Evolutionary conservation across 2,113 vertebrate species (phyloP).

Genomic region (Hippotragus niger): DNA sequence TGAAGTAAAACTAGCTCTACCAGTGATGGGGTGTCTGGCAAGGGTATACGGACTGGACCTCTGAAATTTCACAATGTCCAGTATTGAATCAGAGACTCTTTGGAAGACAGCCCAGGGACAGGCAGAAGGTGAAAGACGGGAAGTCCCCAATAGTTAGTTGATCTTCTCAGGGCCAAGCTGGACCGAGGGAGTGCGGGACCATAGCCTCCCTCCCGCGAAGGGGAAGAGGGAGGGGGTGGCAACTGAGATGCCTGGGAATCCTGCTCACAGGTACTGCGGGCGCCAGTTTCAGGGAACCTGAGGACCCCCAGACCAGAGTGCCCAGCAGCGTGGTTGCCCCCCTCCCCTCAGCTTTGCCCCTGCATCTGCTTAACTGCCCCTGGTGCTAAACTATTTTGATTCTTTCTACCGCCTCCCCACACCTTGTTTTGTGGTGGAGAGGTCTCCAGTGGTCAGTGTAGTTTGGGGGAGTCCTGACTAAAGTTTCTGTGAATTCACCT

Average conservation of each 20-base stretch:
- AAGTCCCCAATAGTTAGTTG: rapidly evolving
- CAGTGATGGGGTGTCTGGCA: background rate
- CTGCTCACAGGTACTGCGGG: background rate
- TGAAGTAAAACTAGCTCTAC: background rate
- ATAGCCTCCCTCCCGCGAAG: rapidly evolving
- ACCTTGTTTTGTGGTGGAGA: too few relatives aligned
- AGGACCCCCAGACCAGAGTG: background rate
- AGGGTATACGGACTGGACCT: rapidly evolving
- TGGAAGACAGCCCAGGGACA: background rate
- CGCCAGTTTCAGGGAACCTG: background rate
- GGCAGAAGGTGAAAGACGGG: background rate
- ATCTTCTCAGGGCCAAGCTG: background rate
- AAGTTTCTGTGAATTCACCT: background rate
- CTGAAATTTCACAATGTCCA: background rate
- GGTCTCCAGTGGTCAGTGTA: background rate
- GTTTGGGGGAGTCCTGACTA: too few relatives aligned
- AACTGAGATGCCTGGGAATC: background rate
- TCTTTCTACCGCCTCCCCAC: background rate
- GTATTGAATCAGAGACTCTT: background rate
- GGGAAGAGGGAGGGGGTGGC: background rate
- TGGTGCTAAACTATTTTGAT: rapidly evolving
- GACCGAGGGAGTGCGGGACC: rapidly evolving
- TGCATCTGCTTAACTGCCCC: background rate
- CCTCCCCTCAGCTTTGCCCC: background rate
- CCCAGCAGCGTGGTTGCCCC: background rate